phyloP scores from a whole-genome alignment of 2,797 vertebrate genomes.

The Phataginus tricuspis region DNA sequence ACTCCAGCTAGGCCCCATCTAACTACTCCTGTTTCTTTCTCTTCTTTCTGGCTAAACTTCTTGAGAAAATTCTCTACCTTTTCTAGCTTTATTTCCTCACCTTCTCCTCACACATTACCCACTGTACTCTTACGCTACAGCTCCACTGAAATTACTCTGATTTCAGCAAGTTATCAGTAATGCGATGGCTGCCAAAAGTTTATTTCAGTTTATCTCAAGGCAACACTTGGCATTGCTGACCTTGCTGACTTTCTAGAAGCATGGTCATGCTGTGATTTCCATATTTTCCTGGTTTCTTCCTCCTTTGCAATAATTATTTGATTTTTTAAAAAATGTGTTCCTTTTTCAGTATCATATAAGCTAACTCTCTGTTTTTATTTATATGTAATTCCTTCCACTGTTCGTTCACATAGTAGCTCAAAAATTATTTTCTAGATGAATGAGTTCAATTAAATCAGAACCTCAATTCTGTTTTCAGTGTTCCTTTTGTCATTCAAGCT shows the following conservation, averaged over 20 bases:
- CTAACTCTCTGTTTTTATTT: background rate
- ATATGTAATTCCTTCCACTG: background rate
- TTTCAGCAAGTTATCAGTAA: background rate
- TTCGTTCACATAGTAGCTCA: background rate
- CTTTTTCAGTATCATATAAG: background rate
- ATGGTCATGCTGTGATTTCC: background rate
- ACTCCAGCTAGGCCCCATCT: background rate
- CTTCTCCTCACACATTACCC: background rate
- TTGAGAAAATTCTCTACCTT: background rate
- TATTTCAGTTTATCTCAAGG: background rate
- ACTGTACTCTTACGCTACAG: background rate
- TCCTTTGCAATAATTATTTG: background rate
- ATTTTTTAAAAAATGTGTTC: background rate
- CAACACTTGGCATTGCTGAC: background rate
- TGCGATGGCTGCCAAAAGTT: background rate
- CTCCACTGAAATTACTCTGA: background rate
- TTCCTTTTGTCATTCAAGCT: conserved; percentile 11
- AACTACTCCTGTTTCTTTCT: background rate
- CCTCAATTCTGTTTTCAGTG: background rate
- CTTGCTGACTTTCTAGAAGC: background rate
- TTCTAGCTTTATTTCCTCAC: background rate
- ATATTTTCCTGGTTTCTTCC: background rate
- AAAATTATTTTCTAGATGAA: conserved; percentile 22
- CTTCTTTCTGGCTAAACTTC: background rate
- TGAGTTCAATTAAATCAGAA: conserved; percentile 8